Evolutionary conservation across 2,888 invertebrate genomes (phyloP), one percentile per base, ranked within the genome.

Genomic region (Hybos culiciformis): DNA sequence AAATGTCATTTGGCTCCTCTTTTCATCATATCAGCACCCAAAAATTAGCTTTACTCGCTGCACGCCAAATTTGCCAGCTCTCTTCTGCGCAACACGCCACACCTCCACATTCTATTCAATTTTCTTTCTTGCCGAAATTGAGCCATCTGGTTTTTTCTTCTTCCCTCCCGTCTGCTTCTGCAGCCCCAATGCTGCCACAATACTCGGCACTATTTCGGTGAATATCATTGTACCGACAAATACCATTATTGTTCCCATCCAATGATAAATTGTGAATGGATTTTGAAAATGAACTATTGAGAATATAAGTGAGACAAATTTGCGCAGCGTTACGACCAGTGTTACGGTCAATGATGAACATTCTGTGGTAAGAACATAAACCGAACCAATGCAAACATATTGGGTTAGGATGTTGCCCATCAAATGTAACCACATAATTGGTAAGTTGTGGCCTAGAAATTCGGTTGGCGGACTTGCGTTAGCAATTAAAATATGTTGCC

Each of bases 331-430:
- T 31, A 97, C 81, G 1, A 97, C 90, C 51, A 97, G 70, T 0
- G 94, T 96, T 1, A 97, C 92, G 0, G 90, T 90, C 38, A 97
- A 65, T 0, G 94, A 92, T 1, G 86, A 75, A 59, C 90, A 91
- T 63, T 92, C 90, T 0, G 94, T 85, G 0, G 92, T 93, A 57
- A 97, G 68, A 32, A 83, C 77, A 57, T 92, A 97, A 0, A 97
- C 96, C 5, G 88, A 86, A 60, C 87, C 83, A 47, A 96, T 94
- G 61, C 96, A 97, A 48, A 92, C 48, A 73, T 78, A 93, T 75
- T 94, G 93, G 7, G 92, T 87, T 1, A 87, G 53, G 2, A 85
- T 78, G 61, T 92, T 92, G 9, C 82, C 75, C 24, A 82, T 58
- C 29, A 94, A 67, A 66, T 78, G 86, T 2, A 80, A 49, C 60